phyloP scores from a whole-genome alignment of 2,888 invertebrate species.

The Lordiphosa fenestrarum region DNA sequence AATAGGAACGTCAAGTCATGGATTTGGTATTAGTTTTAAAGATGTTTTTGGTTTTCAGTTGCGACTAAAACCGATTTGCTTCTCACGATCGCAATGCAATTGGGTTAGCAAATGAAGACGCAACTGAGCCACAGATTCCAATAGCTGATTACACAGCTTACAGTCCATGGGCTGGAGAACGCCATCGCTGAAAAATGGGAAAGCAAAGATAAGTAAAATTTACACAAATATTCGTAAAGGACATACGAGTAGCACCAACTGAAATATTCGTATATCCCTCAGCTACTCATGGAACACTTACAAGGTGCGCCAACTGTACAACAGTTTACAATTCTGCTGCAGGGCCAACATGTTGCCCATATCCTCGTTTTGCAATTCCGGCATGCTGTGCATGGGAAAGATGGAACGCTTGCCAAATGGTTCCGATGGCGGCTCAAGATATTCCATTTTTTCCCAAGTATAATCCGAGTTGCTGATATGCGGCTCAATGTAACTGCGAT shows the following conservation, averaged over 20 bases:
- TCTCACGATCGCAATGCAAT: slow-evolving; percentile 79
- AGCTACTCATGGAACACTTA: slow-evolving; percentile 67
- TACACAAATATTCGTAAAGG: not conserved
- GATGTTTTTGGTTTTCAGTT: not conserved
- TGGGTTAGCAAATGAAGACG: slow-evolving; percentile 81
- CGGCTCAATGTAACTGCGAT: slow-evolving; percentile 78
- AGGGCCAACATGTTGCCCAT: slow-evolving; percentile 75
- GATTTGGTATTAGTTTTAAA: not conserved
- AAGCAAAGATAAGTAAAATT: not conserved
- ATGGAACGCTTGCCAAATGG: slow-evolving; percentile 77
- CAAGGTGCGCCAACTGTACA: slow-evolving; percentile 81
- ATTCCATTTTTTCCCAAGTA: slow-evolving; percentile 75
- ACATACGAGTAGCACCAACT: not conserved
- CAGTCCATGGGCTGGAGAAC: slow-evolving; percentile 54
- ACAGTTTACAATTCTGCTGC: slow-evolving; percentile 79
- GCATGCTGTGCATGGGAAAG: slow-evolving; percentile 82
- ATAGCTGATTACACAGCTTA: slow-evolving; percentile 69
- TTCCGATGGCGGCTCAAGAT: slow-evolving; percentile 75
- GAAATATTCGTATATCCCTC: too few relatives aligned
- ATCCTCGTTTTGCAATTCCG: slow-evolving; percentile 79
- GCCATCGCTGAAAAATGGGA: slow-evolving; percentile 60
- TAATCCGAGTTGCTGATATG: slow-evolving; percentile 73
- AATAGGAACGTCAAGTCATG: slow-evolving; percentile 1
- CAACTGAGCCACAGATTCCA: slow-evolving; percentile 78
- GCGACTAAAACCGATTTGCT: slow-evolving; percentile 71